These are phyloP conservation scores for Aspidoscelis tigris DNA, from an alignment of 2,113 vertebrate species.

Conservation along the genomic window DNA sequence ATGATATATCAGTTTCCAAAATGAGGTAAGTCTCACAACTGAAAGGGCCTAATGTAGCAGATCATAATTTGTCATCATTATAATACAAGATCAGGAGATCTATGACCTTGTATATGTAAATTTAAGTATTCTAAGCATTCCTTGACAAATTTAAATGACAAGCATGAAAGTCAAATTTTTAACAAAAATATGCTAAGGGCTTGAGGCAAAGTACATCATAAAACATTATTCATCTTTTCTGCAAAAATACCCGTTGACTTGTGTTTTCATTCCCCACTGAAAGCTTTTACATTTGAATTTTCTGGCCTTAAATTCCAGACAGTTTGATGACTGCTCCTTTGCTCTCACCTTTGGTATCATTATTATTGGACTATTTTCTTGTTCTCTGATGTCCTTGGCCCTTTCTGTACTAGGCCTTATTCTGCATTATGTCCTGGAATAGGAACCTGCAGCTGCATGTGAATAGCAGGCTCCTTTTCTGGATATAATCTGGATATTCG, in stretches of 20 bases:
- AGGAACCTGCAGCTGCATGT: no score
- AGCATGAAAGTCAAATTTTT: constrained; percentile 51
- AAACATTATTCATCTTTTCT: constrained; percentile 29
- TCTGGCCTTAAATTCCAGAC: no score
- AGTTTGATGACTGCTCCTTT: no score
- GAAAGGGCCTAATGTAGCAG: constrained; percentile 35
- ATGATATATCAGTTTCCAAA: neutral
- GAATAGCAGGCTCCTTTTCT: no score
- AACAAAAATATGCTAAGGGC: constrained; percentile 38
- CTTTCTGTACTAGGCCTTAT: no score
- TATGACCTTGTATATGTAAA: constrained; percentile 43
- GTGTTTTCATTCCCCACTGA: constrained; percentile 23
- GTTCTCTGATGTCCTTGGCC: no score
- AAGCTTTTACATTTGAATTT: constrained; percentile 27
- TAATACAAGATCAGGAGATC: constrained; percentile 27
- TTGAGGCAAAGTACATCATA: constrained; percentile 32
- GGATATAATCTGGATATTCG: no score
- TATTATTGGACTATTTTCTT: no score
- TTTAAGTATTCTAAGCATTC: constrained; percentile 27
- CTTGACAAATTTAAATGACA: constrained; percentile 57
- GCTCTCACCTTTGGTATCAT: no score
- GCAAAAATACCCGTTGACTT: neutral
- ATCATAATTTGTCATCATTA: constrained; percentile 32
- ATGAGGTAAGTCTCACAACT: neutral
- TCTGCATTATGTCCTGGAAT: no score